Evolutionary conservation across 2,888 invertebrate species (phyloP).

Genomic region (Eurois occulta): DNA sequence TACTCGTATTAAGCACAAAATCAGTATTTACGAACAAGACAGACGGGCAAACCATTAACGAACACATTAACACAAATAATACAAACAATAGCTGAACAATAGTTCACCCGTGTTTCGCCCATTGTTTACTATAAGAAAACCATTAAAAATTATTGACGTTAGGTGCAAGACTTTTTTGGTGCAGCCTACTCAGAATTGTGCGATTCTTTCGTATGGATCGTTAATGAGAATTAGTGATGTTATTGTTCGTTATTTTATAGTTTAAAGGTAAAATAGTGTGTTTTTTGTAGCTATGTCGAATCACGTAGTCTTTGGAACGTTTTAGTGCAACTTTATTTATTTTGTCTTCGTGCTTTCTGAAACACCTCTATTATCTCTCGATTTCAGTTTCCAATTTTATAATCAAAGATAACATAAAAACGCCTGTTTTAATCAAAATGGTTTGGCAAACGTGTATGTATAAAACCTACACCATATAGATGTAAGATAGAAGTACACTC

Average conservation of each 20-base stretch:
- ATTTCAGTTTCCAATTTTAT: background rate
- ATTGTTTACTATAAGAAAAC: slow-evolving; percentile 84
- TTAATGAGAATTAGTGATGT: slow-evolving; percentile 70
- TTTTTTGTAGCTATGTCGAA: slow-evolving; percentile 46
- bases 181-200: slow-evolving; percentile 78
- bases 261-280: slow-evolving; percentile 56
- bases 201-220: slow-evolving; percentile 66
- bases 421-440: background rate
- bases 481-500: background rate
- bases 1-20: slow-evolving; percentile 82
- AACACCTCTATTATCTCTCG: background rate
- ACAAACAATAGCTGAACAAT: slow-evolving; percentile 72
- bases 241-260: slow-evolving; percentile 68
- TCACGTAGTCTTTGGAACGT: slow-evolving; percentile 30
- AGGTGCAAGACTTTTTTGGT: slow-evolving; percentile 74
- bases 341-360: background rate
- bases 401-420: background rate
- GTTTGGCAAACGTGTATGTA: background rate
- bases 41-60: slow-evolving; percentile 82
- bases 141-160: slow-evolving; percentile 86
- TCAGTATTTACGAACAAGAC: slow-evolving; percentile 82
- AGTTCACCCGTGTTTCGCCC: slow-evolving; percentile 69
- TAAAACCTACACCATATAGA: background rate
- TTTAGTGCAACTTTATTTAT: slow-evolving; percentile 33
- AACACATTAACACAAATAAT: slow-evolving; percentile 84